Base-by-base conservation (phyloP, 2,888 invertebrate genomes). In the Galerucella nymphaeae region DNA sequence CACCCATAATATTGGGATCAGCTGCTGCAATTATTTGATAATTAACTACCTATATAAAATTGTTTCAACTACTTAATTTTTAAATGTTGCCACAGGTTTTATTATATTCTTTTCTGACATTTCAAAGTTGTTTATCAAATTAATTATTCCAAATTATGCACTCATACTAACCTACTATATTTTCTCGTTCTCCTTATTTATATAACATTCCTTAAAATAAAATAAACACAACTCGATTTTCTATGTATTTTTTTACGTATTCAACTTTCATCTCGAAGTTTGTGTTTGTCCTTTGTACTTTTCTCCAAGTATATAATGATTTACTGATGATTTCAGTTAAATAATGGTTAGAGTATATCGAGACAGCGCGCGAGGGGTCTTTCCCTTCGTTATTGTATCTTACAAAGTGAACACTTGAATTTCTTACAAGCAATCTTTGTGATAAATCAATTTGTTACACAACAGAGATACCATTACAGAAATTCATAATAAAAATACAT, bases 291-390 rank as follows among this genome's bases (percentile, higher is more conserved):
- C 61, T 42, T 16, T 42, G 16, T 38, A 66, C 23, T 58, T 67
- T 67, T 30, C 6, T 45, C 59, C 45, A 50, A 68, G 59, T 57
- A 61, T 61, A 68, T 68, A 68, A 68, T 68, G 59, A 68, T 68
- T 68, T 68, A 61, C 68, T 68, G 59, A 59, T 67, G 67, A 68
- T 68, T 68, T 68, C 68, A 68, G 68, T 68, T 68, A 61, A 68
- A 68, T 68, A 68, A 68, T 68, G 68, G 68, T 68, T 61, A 61
- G 68, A 61, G 61, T 61, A 61, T 61, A 61, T 61, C 68, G 48
- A 61, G 61, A n/a, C 59, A 61, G 30, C 18, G 68, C 61, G n/a
- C 45, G 45, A 66, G 58, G 61, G 68, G 61, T 16, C 68, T 50
- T 50, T 61, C 68, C 68, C 61, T 16, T 61, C 48, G 68, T 50